Conservation (phyloP, 2,888 invertebrate species). For the Pasiphila rectangulata region DNA sequence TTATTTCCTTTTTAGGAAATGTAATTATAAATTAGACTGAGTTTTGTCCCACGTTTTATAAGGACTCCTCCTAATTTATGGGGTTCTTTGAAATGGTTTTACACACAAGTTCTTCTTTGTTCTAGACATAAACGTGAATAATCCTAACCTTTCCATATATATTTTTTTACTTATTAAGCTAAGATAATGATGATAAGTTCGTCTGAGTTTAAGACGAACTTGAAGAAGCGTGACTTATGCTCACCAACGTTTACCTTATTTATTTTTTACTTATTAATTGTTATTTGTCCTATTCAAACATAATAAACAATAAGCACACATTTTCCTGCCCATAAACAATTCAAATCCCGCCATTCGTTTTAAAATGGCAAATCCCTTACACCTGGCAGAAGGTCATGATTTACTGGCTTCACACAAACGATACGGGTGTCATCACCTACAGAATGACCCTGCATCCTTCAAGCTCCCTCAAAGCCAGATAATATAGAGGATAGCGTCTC, state of each 20-base stretch:
- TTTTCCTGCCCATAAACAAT: constrained; percentile 50
- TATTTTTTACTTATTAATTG: too few relatives aligned
- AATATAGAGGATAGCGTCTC: constrained; percentile 72
- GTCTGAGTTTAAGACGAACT: too few relatives aligned
- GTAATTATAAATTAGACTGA: constrained; percentile 19
- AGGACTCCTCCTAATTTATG: not conserved
- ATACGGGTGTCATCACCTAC: constrained; percentile 77
- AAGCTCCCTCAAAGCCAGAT: constrained; percentile 53
- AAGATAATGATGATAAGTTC: too few relatives aligned
- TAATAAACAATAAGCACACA: not conserved
- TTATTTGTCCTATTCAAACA: too few relatives aligned
- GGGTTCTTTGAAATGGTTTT: not conserved
- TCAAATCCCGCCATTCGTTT: constrained; percentile 58
- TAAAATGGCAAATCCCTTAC: constrained; percentile 47
- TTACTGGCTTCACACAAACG: constrained; percentile 67
- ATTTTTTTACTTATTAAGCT: too few relatives aligned
- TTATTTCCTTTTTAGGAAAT: constrained; percentile 29
- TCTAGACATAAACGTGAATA: too few relatives aligned
- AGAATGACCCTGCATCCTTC: constrained; percentile 78
- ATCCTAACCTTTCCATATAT: too few relatives aligned
- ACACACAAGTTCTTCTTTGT: too few relatives aligned
- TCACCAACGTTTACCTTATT: too few relatives aligned
- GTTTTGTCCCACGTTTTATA: constrained; percentile 1
- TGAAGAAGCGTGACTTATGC: too few relatives aligned
- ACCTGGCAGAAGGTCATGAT: constrained; percentile 67